Evolutionary conservation across 2,797 vertebrate genomes (phyloP).

Genomic region (Onychomys leucogaster): DNA sequence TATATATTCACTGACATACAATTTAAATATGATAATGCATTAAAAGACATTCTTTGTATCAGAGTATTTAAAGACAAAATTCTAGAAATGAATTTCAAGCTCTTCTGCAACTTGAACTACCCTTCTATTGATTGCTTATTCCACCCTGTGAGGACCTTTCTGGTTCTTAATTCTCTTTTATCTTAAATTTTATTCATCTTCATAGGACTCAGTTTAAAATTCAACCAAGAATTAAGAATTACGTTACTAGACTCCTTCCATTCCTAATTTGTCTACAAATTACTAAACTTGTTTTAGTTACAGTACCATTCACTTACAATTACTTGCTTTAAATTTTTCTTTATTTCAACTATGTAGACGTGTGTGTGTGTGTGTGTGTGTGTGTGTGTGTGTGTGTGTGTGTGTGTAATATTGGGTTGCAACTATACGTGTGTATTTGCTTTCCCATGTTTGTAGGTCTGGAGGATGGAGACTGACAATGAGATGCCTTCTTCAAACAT

Average conservation of each 20-base stretch:
- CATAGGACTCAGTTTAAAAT: background rate
- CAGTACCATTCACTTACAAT: background rate
- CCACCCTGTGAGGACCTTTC: background rate
- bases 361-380: background rate
- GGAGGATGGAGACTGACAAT: background rate
- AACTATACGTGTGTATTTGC: background rate
- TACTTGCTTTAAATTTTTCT: background rate
- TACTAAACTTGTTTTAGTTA: background rate
- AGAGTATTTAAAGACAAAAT: background rate
- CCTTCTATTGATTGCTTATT: background rate
- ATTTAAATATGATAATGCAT: background rate
- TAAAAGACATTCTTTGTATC: background rate
- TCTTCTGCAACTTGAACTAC: background rate
- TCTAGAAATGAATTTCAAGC: conserved; percentile 8
- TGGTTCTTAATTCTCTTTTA: background rate
- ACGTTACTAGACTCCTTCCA: background rate
- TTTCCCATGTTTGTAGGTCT: background rate
- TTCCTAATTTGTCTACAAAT: background rate
- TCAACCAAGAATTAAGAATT: background rate
- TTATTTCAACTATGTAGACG: background rate
- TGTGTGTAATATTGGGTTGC: background rate
- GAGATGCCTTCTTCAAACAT: background rate
- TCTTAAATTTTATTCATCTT: background rate
- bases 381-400: too few relatives aligned
- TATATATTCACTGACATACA: background rate